Base-by-base conservation (phyloP, 92 coral and sea anemone genomes). In the Plumapathes pennacea region DNA sequence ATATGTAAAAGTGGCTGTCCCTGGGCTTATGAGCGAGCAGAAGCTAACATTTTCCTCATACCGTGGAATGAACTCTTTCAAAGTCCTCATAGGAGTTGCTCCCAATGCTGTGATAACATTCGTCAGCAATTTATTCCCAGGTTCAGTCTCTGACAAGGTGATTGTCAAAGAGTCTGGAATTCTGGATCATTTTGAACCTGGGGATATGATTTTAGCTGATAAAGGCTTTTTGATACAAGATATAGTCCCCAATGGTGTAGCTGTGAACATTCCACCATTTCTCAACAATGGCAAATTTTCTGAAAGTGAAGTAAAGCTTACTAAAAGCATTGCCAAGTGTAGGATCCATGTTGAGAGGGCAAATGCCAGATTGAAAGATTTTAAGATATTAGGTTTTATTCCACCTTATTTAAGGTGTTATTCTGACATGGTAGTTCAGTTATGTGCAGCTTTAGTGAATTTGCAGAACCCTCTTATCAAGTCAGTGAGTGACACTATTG, bases 341-440 rank as follows among this genome's bases (percentile, higher is more conserved):
- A 22, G 81, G 12, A 83, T 83, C 3, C 84, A 82, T 74, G 77
- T 80, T 22, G 89, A 82, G 37, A 32, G 80, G 41, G 79, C 84
- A 36, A 82, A 71, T 67, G 82, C 80, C 24, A 36, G 90, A 48
- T 38, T 84, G 2, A 78, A 69, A 32, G 74, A 72, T 38, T 84
- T 64, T 38, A 78, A 72, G 17, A 84, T 84, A 14, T 45, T 77
- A 2, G 32, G 29, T 40, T 67, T 83, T 24, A 54, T 83, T 4
- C 83, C 80, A 2, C 44, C 85, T 33, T 57, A 40, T 20, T 56
- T 83, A 9, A 61, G 85, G 32, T 52, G 70, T 32, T 40, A 62
- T 44, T 36, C 34, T 27, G 81, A 83, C 59, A 69, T 25, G 18
- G 37, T 76, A 10, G 50, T 76, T 51, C 83, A 76, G 56, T 46